A percentile compares a stretch with the other conserved stretches of the same genome.
These are phyloP conservation scores for Standfussiana lucernea DNA, from an alignment of 2,888 invertebrate species.

Conservation along the genomic window DNA sequence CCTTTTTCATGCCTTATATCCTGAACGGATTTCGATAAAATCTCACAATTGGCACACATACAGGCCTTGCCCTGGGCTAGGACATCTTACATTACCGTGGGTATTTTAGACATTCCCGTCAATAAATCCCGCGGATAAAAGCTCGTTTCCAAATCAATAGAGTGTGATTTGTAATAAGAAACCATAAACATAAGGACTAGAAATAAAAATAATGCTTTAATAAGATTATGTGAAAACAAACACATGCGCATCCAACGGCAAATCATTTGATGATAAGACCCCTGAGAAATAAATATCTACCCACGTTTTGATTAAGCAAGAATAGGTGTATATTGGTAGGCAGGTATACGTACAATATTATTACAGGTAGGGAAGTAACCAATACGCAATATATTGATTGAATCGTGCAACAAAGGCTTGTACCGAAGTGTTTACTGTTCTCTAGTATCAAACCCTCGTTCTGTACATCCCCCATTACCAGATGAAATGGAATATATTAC, in stretches of 20 bases:
- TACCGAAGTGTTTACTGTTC: conserved; percentile 17
- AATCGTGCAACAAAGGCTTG: conserved; percentile 25
- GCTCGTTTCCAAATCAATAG: neutral
- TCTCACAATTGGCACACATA: neutral
- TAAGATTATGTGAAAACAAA: neutral
- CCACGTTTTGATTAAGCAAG: neutral
- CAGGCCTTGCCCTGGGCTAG: neutral
- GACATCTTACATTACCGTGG: neutral
- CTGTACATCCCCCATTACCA: neutral
- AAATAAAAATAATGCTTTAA: neutral
- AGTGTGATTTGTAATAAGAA: too few species aligned
- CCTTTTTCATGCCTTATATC: neutral
- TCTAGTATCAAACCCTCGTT: neutral
- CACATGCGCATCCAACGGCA: neutral
- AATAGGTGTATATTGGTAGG: neutral
- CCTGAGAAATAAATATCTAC: neutral
- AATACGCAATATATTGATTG: neutral
- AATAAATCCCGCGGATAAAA: too few species aligned
- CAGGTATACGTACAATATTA: neutral
- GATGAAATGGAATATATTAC: neutral
- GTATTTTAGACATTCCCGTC: too few species aligned
- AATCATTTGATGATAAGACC: neutral
- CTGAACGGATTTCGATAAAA: neutral
- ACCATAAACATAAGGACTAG: too few species aligned
- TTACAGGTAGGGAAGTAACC: neutral